Percentiles rank a stretch among this genome's conserved stretches.
These are phyloP conservation scores for Apamea sordens DNA, from an alignment of 2,888 invertebrate species.

Conservation along the genomic window DNA sequence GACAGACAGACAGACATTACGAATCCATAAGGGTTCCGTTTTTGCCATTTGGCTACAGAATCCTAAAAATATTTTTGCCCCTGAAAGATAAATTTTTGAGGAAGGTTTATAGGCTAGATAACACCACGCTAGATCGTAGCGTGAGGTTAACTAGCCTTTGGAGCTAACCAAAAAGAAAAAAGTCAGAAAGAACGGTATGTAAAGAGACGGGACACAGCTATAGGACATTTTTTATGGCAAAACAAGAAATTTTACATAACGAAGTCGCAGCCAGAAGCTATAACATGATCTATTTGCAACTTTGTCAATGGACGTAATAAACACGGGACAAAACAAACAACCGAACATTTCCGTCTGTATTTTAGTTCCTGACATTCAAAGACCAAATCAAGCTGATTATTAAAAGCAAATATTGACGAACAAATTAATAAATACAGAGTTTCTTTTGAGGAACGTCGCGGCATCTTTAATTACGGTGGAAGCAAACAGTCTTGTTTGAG, in stretches of 20 bases:
- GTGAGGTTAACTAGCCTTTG: too few relatives aligned
- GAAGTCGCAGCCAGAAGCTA: background rate
- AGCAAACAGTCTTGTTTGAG: conserved; percentile 86
- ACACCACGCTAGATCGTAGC: background rate
- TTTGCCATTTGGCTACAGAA: too few relatives aligned
- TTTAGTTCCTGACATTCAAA: conserved; percentile 69
- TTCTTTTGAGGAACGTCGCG: conserved; percentile 87
- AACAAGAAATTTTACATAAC: background rate
- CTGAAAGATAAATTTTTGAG: background rate
- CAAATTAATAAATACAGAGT: conserved; percentile 88
- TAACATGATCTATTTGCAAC: background rate
- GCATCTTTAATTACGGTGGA: conserved; percentile 86
- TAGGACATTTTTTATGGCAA: background rate
- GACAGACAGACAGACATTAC: too few relatives aligned
- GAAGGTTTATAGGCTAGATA: background rate
- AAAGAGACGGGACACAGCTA: background rate
- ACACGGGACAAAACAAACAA: conserved; percentile 44
- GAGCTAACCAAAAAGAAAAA: too few relatives aligned
- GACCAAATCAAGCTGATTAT: conserved; percentile 81
- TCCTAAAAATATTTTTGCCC: background rate
- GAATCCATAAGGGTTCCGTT: too few relatives aligned
- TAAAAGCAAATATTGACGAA: conserved; percentile 87
- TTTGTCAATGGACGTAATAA: conserved; percentile 15
- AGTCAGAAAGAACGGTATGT: background rate
- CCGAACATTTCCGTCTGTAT: conserved; percentile 42